Base-by-base conservation (phyloP, 2,888 invertebrate species). In the Cecidostiba fungosa region DNA sequence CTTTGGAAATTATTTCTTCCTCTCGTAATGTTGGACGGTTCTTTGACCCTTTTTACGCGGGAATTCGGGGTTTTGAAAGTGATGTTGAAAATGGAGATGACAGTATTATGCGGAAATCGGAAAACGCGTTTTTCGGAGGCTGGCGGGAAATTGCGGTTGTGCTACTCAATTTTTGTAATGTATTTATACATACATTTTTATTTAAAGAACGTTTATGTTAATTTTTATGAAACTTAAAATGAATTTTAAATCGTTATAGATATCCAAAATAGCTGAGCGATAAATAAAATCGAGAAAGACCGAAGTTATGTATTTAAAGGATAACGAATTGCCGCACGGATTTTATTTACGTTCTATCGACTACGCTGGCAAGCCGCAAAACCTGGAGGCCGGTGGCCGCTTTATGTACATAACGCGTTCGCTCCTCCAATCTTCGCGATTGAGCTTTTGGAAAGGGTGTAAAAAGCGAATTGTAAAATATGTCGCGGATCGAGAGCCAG, bases 271-370 rank as follows among this genome's bases (percentile, higher is more conserved):
- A 62, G 5, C 3, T 19, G 0, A 19, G 16, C 19, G 0, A 0
- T 50, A 50, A 19, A 19, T 50, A 19, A 50, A 50, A 50, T 19
- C 5, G 0, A 6, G 23, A 43, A 83, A 77, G 39, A 19, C 14
- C 5, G 62, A 73, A 43, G 73, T 78, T 84, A 84, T 78, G 74
- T 79, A 79, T 79, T 79, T 79, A 76, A 78, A 43, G 78, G 59
- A 74, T 85, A 85, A 83, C 86, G 86, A 86, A 89, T 88, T 86
- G 88, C 87, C 85, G 82, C 82, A 81, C 69, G 87, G 74, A 87
- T 87, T 89, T 88, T 88, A 88, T 88, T 88, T 88, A 87, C 83
- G 87, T 87, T 77, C 73, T 72, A 85, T 82, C 77, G 77, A 87
- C 84, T 82, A 69, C 83, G 69, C 85, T 72, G 83, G 81, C 47